These are phyloP conservation scores for Clitarchus hookeri DNA, from an alignment of 2,888 invertebrate genomes.

Conservation along the genomic window DNA sequence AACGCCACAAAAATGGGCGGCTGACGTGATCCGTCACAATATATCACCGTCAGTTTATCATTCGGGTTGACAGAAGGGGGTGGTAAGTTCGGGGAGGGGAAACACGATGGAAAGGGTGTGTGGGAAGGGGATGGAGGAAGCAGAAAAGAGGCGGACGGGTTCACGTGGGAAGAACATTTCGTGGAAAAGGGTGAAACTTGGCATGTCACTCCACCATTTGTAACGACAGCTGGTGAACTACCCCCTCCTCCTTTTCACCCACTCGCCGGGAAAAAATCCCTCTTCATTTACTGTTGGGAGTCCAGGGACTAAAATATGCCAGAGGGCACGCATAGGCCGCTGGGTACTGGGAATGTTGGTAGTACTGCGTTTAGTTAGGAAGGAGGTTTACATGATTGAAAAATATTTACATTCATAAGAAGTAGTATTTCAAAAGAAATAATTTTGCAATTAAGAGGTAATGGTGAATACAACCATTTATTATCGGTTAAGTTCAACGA, in stretches of 20 bases:
- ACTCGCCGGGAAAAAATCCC: not conserved
- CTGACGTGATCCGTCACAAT: conserved; percentile 20
- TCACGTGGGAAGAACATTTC: not conserved
- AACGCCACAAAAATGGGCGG: not conserved
- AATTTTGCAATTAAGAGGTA: too few relatives aligned
- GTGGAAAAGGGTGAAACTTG: conserved; percentile 2
- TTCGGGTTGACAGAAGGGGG: not conserved
- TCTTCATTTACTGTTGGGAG: not conserved
- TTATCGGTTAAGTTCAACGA: too few relatives aligned
- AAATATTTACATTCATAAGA: too few relatives aligned
- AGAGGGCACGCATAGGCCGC: too few relatives aligned
- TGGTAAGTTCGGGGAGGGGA: not conserved
- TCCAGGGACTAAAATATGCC: too few relatives aligned
- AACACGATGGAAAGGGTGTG: not conserved
- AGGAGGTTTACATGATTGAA: too few relatives aligned
- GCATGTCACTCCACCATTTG: conserved; percentile 25
- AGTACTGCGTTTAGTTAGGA: too few relatives aligned
- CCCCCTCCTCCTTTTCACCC: not conserved
- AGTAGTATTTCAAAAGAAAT: too few relatives aligned
- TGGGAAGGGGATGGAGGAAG: not conserved
- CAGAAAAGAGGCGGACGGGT: not conserved
- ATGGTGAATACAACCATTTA: too few relatives aligned
- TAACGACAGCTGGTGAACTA: conserved; percentile 21
- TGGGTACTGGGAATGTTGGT: too few relatives aligned
- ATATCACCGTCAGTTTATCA: conserved; percentile 22